A percentile compares a stretch with the other conserved stretches of the same genome.
Conservation (phyloP, 2,888 invertebrate species). For the Melinaea marsaeus region DNA sequence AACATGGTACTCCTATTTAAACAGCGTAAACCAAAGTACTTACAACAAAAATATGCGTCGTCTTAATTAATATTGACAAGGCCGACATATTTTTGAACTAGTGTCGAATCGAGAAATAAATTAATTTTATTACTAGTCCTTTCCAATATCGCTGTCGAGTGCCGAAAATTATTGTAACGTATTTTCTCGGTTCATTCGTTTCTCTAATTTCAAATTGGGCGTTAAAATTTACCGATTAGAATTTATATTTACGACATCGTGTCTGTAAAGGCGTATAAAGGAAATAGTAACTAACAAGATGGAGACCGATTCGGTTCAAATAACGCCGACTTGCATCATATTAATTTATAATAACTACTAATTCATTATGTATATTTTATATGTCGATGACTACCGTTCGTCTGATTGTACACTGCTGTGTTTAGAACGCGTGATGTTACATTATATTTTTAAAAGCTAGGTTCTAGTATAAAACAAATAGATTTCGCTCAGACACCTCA, state of each 20-base stretch:
- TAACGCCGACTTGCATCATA: slow-evolving; percentile 31
- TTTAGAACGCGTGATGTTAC: neutral
- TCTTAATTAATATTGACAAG: slow-evolving; percentile 75
- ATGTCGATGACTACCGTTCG: slow-evolving; percentile 29
- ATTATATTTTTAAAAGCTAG: slow-evolving; percentile 23
- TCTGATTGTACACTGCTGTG: slow-evolving; percentile 9
- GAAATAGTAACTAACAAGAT: slow-evolving; percentile 65
- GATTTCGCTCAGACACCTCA: slow-evolving; percentile 67
- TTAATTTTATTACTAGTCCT: slow-evolving; percentile 75
- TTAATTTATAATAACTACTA: slow-evolving; percentile 27
- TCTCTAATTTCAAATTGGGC: slow-evolving; percentile 71
- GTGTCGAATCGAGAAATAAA: slow-evolving; percentile 75
- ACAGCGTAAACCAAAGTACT: slow-evolving; percentile 54
- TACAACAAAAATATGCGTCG: slow-evolving; percentile 72
- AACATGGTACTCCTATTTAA: neutral
- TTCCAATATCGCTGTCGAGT: slow-evolving; percentile 58
- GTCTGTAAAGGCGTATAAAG: slow-evolving; percentile 58
- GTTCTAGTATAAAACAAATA: slow-evolving; percentile 71
- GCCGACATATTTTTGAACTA: slow-evolving; percentile 70
- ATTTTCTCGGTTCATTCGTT: slow-evolving; percentile 62
- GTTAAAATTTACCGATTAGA: slow-evolving; percentile 71
- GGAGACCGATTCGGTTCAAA: slow-evolving; percentile 44
- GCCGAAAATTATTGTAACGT: slow-evolving; percentile 47
- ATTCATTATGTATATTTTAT: slow-evolving; percentile 28
- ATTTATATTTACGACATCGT: slow-evolving; percentile 67